Evolutionary conservation across 2,797 vertebrate genomes (phyloP).

Genomic region (Myripristis murdjan): DNA sequence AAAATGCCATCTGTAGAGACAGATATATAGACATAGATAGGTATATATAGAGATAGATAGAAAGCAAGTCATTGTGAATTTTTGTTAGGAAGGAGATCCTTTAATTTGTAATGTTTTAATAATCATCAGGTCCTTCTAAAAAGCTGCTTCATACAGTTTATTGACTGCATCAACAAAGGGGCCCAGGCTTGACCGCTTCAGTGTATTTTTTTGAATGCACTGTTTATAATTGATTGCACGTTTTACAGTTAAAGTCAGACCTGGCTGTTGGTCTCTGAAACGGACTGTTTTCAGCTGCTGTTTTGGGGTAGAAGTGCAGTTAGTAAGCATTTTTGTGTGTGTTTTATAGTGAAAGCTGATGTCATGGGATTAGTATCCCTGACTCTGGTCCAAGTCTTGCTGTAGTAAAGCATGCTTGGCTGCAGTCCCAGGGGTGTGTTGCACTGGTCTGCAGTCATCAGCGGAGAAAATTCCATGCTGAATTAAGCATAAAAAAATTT

Average conservation of each 20-base stretch:
- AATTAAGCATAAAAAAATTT: background rate
- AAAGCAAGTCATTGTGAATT: too few relatives aligned
- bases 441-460: background rate
- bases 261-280: background rate
- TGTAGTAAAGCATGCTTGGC: slow-evolving; percentile 1
- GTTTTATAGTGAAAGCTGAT: background rate
- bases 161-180: too few relatives aligned
- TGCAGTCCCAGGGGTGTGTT: background rate
- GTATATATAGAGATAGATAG: too few relatives aligned
- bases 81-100: too few relatives aligned
- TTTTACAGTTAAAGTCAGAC: background rate
- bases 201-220: too few relatives aligned
- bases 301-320: background rate
- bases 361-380: background rate
- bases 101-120: too few relatives aligned
- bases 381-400: slow-evolving; percentile 10
- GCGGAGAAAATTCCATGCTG: background rate
- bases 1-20: too few relatives aligned
- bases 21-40: too few relatives aligned
- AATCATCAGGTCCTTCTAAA: too few relatives aligned
- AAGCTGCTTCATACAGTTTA: too few relatives aligned
- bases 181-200: too few relatives aligned
- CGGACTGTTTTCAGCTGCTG: background rate
- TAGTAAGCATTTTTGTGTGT: background rate
- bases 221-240: too few relatives aligned